phyloP scores from a whole-genome alignment of 1,140 invertebrate genomes.

The Panonychus citri region DNA sequence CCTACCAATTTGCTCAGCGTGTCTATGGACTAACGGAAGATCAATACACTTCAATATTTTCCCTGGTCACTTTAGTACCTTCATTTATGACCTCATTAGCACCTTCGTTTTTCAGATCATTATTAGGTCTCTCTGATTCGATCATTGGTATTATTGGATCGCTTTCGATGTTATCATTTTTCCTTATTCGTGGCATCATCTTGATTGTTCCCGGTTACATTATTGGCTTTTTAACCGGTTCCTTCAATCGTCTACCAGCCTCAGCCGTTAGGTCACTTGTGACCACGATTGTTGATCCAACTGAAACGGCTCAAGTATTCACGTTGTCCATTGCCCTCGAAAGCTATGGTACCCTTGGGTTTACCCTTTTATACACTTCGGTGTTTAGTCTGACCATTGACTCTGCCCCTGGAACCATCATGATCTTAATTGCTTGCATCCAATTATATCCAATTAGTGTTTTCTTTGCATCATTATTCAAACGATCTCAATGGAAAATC shows the following conservation, averaged over 20 bases:
- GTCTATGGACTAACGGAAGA: not conserved
- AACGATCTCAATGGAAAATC: too few relatives aligned
- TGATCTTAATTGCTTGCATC: not conserved
- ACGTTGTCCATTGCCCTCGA: not conserved
- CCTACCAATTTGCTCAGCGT: not conserved
- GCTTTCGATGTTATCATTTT: not conserved
- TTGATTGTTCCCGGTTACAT: not conserved
- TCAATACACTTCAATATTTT: not conserved
- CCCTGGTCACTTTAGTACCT: not conserved
- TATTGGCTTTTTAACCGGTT: not conserved
- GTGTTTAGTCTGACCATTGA: not conserved
- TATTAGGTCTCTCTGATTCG: not conserved
- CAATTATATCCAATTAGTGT: too few relatives aligned
- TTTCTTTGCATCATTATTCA: too few relatives aligned
- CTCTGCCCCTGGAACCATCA: not conserved
- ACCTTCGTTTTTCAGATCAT: not conserved
- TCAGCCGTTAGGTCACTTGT: not conserved
- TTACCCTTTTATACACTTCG: not conserved
- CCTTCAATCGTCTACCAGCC: not conserved
- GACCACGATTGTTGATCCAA: not conserved
- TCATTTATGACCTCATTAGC: not conserved
- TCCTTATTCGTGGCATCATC: not conserved
- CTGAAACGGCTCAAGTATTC: not conserved
- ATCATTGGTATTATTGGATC: not conserved
- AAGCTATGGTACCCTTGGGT: not conserved